A percentile compares a stretch with the other conserved stretches of the same genome.
Conservation (phyloP, 2,888 invertebrate genomes). For the Drosophila robusta region DNA sequence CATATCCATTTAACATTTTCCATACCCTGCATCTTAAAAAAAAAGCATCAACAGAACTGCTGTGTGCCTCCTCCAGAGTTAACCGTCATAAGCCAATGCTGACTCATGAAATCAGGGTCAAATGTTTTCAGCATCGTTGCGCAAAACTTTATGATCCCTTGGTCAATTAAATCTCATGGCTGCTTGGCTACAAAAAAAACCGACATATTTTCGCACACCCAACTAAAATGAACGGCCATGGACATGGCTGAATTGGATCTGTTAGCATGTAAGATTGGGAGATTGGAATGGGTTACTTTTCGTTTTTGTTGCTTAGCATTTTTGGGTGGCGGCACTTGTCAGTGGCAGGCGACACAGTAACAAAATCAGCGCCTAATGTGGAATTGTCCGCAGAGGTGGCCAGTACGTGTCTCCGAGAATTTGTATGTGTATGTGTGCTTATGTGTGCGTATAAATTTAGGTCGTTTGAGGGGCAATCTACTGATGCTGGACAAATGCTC, state of each 20-base stretch:
- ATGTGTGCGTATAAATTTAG: constrained; percentile 25
- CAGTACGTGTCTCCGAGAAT: constrained; percentile 38
- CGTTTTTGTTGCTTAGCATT: constrained; percentile 51
- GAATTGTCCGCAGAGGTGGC: constrained; percentile 36
- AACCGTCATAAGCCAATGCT: constrained; percentile 59
- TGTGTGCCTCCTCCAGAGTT: neutral
- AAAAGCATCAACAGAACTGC: neutral
- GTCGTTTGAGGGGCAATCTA: constrained; percentile 33
- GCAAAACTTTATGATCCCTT: constrained; percentile 83
- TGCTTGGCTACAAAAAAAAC: constrained; percentile 35
- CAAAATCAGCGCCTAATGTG: constrained; percentile 70
- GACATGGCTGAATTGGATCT: constrained; percentile 41
- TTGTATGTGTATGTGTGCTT: constrained; percentile 9
- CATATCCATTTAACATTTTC: constrained; percentile 38
- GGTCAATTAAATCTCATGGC: constrained; percentile 84
- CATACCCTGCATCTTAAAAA: constrained; percentile 12
- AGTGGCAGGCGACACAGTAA: constrained; percentile 60
- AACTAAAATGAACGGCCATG: constrained; percentile 31
- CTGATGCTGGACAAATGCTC: constrained; percentile 39
- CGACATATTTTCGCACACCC: constrained; percentile 39
- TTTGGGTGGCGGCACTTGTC: constrained; percentile 62
- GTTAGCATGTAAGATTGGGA: constrained; percentile 27
- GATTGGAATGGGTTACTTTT: constrained; percentile 18
- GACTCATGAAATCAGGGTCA: constrained; percentile 84
- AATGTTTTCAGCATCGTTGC: constrained; percentile 83